Evolutionary conservation across 2,113 vertebrate genomes (phyloP), one percentile per base, ranked within the genome.

Genomic region (Pithys albifrons): DNA sequence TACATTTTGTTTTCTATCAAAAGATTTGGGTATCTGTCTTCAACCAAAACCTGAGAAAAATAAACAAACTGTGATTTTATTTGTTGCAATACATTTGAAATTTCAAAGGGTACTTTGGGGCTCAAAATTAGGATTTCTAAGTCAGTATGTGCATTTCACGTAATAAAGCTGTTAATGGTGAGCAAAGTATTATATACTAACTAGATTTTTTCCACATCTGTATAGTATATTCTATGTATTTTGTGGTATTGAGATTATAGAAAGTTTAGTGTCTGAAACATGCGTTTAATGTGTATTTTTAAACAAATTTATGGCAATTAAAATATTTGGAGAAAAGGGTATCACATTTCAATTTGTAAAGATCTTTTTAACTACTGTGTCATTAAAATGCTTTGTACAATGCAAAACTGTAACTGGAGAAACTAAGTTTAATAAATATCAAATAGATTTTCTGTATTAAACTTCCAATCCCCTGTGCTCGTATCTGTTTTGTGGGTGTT

Each of bases 151-250:
- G 98, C 98, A 98, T 98, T 98, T 98, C 97, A 98, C 96, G 97
- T 97, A 97, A 98, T 97, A 97, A 97, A 98, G 98, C 98, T 98
- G 98, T 99, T 98, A 98, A 98, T 99, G 99, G 98, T 99, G 98
- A 99, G 98, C 98, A 99, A 99, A 99, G 99, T 99, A 99, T 99
- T 99, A 98, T 98, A 98, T 98, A 98, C 98, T 99, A 99, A 99
- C 99, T 99, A 99, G 98, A 98, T 98, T 98, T 98, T 98, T 98
- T 98, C 98, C 98, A 98, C 99, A 99, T 99, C 98, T 99, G 99
- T 99, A 99, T 98, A 99, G 98, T 99, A 99, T 99, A 99, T 99
- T 99, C 99, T 99, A 99, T 99, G 99, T 99, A 99, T 99, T 99
- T 99, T 99, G 99, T 99, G 98, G 99, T 99, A 99, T 99, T 99